A percentile compares a stretch with the other conserved stretches of the same genome.
Conservation (phyloP, 1,140 invertebrate genomes). For the Pomacea maculata region DNA sequence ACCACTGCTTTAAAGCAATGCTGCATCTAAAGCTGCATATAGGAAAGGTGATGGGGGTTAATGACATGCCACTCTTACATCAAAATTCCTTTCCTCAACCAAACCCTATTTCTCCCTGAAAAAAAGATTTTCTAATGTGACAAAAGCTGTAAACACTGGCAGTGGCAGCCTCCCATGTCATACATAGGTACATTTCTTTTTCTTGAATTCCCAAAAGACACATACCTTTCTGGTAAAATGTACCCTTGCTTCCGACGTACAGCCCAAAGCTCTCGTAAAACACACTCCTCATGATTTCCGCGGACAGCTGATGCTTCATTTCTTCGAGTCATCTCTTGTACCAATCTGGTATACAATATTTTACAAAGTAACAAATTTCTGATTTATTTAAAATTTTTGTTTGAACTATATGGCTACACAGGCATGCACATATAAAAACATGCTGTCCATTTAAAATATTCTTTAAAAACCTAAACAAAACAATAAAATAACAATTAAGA, state of each 20-base stretch:
- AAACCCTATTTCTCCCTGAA: too few relatives aligned
- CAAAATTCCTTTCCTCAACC: too few relatives aligned
- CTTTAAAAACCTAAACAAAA: background rate
- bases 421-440: background rate
- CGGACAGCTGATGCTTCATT: conserved; percentile 39
- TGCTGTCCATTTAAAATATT: background rate
- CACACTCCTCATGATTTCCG: conserved; percentile 57
- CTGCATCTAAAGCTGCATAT: too few relatives aligned
- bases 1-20: too few relatives aligned
- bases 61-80: too few relatives aligned
- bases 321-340: background rate
- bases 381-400: background rate
- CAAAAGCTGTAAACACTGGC: too few relatives aligned
- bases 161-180: too few relatives aligned
- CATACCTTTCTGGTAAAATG: conserved; percentile 41
- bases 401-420: background rate
- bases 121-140: too few relatives aligned
- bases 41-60: too few relatives aligned
- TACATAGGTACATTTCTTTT: too few relatives aligned
- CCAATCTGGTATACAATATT: background rate
- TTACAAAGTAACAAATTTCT: background rate
- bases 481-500: background rate
- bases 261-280: conserved; percentile 35
- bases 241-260: conserved; percentile 37
- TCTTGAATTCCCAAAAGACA: conserved; percentile 41